Evolutionary conservation across 2,888 invertebrate genomes (phyloP).

Genomic region (Amphiduros pacificus): DNA sequence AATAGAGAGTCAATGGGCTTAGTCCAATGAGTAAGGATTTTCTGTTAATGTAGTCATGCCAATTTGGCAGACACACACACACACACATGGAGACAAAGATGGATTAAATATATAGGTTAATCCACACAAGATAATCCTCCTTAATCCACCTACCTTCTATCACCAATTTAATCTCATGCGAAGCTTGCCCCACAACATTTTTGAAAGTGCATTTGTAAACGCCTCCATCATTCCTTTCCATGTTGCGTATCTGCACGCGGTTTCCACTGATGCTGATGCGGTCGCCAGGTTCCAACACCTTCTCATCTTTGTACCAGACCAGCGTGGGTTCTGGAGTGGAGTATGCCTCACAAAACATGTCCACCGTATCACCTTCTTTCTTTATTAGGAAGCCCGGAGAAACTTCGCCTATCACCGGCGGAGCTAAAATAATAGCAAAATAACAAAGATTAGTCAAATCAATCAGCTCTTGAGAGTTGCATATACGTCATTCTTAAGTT

Average conservation of each 20-base stretch:
- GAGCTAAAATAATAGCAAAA: slow-evolving; percentile 26
- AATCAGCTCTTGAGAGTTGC: no score
- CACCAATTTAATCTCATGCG: slow-evolving; percentile 92
- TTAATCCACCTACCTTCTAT: slow-evolving; percentile 73
- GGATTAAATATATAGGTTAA: no score
- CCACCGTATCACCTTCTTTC: slow-evolving; percentile 81
- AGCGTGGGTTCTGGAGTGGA: slow-evolving; percentile 93
- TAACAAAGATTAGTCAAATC: no score
- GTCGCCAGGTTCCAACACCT: slow-evolving; percentile 24
- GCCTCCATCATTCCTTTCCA: slow-evolving; percentile 91
- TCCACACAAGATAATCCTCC: background rate
- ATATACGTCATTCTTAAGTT: no score
- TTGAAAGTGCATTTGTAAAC: slow-evolving; percentile 95
- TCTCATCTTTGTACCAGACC: slow-evolving; percentile 83
- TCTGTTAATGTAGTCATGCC: no score
- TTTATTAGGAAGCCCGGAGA: slow-evolving; percentile 34
- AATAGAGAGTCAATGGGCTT: no score
- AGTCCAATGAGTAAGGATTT: no score
- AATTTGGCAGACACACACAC: no score
- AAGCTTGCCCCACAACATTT: slow-evolving; percentile 93
- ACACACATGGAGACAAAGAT: no score
- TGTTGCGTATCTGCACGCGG: slow-evolving; percentile 72
- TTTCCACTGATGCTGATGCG: slow-evolving; percentile 22
- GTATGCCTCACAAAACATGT: slow-evolving; percentile 94
- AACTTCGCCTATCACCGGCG: slow-evolving; percentile 29